Evolutionary conservation across 2,113 vertebrate species (phyloP).

Genomic region (Pyxicephalus adspersus): DNA sequence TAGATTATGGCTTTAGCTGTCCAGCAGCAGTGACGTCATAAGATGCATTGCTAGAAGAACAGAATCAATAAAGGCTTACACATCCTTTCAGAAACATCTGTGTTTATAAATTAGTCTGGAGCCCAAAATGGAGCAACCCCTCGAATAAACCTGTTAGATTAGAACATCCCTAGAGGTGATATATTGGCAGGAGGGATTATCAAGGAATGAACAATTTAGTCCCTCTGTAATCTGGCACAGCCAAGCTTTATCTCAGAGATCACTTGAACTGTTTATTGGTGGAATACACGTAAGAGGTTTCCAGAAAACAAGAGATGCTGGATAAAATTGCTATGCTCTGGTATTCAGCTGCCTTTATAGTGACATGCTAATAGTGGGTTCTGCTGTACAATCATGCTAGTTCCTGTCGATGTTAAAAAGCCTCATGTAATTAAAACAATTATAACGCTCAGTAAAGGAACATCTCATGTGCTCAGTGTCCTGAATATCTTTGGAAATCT

Average conservation of each 20-base stretch:
- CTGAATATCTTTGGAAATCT: not conserved
- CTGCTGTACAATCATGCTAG: slow-evolving; percentile 59
- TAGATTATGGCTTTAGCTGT: too few species aligned
- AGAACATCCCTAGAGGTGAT: not conserved
- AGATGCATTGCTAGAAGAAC: too few species aligned
- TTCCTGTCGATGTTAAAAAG: slow-evolving; percentile 66
- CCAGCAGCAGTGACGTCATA: too few species aligned
- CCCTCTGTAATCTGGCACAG: not conserved
- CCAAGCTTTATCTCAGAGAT: not conserved
- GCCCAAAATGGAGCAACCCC: too few species aligned
- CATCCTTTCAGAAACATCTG: too few species aligned
- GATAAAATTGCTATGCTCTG: slow-evolving; percentile 69
- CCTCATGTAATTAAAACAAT: slow-evolving; percentile 73
- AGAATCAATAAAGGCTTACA: too few species aligned
- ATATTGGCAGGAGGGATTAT: slow-evolving; percentile 3
- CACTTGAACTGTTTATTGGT: slow-evolving; percentile 12
- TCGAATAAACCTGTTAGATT: too few species aligned
- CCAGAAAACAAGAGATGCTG: slow-evolving; percentile 54
- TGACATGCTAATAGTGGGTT: slow-evolving; percentile 73
- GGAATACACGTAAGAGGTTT: slow-evolving; percentile 19
- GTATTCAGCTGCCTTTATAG: slow-evolving; percentile 65
- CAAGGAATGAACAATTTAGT: not conserved
- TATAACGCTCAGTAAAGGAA: slow-evolving; percentile 65
- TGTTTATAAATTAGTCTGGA: too few species aligned
- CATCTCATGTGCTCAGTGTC: slow-evolving; percentile 56